Base-by-base conservation (phyloP, 2,888 invertebrate genomes). In the Lottia gigantea region DNA sequence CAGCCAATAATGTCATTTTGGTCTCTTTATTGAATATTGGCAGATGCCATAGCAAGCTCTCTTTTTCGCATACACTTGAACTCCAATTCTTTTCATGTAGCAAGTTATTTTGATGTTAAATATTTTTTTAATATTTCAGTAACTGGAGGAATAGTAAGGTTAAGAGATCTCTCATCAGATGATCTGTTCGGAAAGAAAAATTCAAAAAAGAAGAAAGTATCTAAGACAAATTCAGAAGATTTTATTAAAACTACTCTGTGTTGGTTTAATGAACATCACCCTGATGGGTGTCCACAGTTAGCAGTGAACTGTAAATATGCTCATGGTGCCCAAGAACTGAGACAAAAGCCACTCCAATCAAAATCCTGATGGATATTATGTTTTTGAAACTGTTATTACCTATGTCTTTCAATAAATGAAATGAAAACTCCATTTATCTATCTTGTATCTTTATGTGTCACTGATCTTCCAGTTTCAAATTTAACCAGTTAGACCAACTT, bases 251-350 rank as follows among this genome's bases (percentile, higher is more conserved):
- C 85, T 2, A 80, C 83, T 31, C 78, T 83, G 14, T 97, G 97
- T 88, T 97, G 95, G 93, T 97, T 96, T 89, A 90, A 92, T 77
- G 87, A 86, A 15, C 91, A 96, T 87, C 97, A 97, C 90, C 96
- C 96, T 0, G 91, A 95, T 85, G 94, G 95, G 0, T 97, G 97
- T 88, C 94, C 95, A 0, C 87, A 93, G 66, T 79, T 85, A 49
- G 90, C 91, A 65, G 88, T 89, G 40, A 88, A 90, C 66, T 97
- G 97, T 88, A 92, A 92, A 83, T 96, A 93, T 89, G 91, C 92
- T 84, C 96, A 96, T 90, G 85, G 86, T 7, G 64, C 73, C 11
- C 61, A 65, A 0, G 85, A 86, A 25, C 69, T 85, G 25, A 73
- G 75, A 66, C 55, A 61, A 16, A 75, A 64, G 62, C 77, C 77